Evolutionary conservation across 2,888 invertebrate genomes (phyloP), one percentile per base, ranked within the genome.

Genomic region (Imbricaverruca yamaguchii): DNA sequence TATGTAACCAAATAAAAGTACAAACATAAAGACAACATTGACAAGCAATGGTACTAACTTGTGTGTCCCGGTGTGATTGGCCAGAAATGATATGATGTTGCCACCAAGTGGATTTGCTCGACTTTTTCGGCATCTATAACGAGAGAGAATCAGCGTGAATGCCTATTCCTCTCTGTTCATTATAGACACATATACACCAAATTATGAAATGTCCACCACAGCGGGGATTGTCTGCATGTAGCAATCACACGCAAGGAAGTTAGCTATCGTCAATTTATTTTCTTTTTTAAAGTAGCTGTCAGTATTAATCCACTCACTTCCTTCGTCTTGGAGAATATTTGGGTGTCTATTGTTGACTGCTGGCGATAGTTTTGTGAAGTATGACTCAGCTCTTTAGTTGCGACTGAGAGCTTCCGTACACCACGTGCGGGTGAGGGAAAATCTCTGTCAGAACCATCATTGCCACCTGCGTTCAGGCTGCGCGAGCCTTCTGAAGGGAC

Each of bases 101-200:
- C 74, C 74, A 55, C 74, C 74, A 55, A 74, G 53, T 23, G 74
- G 55, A 55, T 74, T 74, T 55, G 74, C 74, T 74, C 74, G 74
- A 74, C 74, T 74, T 74, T 74, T 74, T 74, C 74, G 74, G 74
- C 74, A 74, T 74, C 74, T 74, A 74, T 74, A 74, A 74, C 74
- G 55, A 74, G 65, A 65, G n/a, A 65, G 65, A 65, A 18, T n/a
- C 65, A 65, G 65, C 8, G 65, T 65, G 23, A 65, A 65, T 23
- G n/a, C 10, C 65, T 65, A 9, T 10, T 61, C 61, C 61, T 61
- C 61, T 61, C 61, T 13, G 13, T 13, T 18, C 61, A 61, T 13
- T 61, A 18, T 18, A 15, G 61, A 18, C 18, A 18, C 61, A 13
- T 15, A 61, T 61, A 61, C 61, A 61, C 3, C 61, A 9, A 61